A percentile compares a stretch with the other conserved stretches of the same genome.
Evolutionary conservation across 2,888 invertebrate genomes (phyloP).

Genomic region (Perdita meconis): DNA sequence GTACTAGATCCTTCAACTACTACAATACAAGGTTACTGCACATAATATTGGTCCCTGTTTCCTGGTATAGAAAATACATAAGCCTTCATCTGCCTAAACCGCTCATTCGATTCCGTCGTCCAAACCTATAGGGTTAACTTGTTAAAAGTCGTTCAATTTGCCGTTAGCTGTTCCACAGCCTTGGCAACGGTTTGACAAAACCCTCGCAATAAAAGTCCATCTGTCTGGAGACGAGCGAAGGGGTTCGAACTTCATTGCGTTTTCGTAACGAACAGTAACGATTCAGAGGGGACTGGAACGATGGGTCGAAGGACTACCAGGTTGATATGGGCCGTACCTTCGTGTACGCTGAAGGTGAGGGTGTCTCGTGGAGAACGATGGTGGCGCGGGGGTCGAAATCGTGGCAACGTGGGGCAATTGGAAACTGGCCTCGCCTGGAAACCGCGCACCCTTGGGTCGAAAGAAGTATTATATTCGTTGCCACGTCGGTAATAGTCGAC

Average conservation of each 20-base stretch:
- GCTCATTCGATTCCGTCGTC: too few relatives aligned
- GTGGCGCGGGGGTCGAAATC: constrained; percentile 40
- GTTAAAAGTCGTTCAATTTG: neutral
- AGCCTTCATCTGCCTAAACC: too few relatives aligned
- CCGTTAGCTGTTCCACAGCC: neutral
- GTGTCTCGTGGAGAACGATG: constrained; percentile 14
- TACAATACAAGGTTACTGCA: too few relatives aligned
- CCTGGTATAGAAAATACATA: too few relatives aligned
- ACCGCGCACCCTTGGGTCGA: constrained; percentile 48
- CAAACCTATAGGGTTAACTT: neutral
- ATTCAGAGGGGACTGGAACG: constrained; percentile 19
- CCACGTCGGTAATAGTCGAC: constrained; percentile 73
- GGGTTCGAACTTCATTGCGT: neutral
- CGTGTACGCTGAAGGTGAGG: constrained; percentile 30
- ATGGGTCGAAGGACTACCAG: constrained; percentile 17
- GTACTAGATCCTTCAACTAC: too few relatives aligned
- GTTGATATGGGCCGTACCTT: neutral
- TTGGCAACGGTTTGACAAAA: constrained; percentile 1
- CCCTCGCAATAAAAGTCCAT: constrained; percentile 6
- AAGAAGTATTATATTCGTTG: constrained; percentile 75
- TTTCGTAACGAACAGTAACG: constrained; percentile 31
- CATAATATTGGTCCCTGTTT: too few relatives aligned
- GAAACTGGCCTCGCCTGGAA: constrained; percentile 64
- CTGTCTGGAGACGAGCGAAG: neutral
- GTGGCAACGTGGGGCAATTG: constrained; percentile 66